Base-by-base conservation (phyloP, 2,113 vertebrate genomes). In the Bubo blakistoni region DNA sequence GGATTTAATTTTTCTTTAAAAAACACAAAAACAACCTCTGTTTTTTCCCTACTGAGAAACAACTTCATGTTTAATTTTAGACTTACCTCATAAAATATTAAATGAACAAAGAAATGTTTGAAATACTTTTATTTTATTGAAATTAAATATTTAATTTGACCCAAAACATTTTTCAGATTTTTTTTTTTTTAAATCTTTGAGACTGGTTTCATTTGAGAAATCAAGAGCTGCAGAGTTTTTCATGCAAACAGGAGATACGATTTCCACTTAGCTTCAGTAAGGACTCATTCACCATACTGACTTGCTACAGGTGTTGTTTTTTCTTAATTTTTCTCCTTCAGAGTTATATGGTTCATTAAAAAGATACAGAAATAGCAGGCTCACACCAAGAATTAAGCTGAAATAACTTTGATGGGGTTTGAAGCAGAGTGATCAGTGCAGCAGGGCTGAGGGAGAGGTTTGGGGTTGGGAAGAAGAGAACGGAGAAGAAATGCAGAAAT, bases 41-140 rank as follows among this genome's bases (percentile, higher is more conserved):
- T 38, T 86, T 81, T 90, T 65, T 42, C 57, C 52, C 86, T 11
- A 36, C 77, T 42, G 94, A 94, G 77, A 79, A 92, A 92, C 65
- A 89, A 66, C 25, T 42, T n/a, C 8, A 14, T 83, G 76, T 83
- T 91, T 94, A 76, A 92, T 94, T 96, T 96, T 95, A 96, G 92
- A 34, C 62, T 81, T 76, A 51, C 40, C 57, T 92, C 93, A 96
- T 96, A 10, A 96, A 97, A 96, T 95, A 96, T 95, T 97, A 49
- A 96, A 25, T 34, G 10, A 78, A 73, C 84, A 92, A 94, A 92
- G 63, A 92, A 93, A 91, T 10, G 8, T 92, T 91, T 52, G 47
- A 87, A 91, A 94, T 76, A 44, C 70, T 96, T 91, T 65, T 70
- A 91, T 94, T 96, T 91, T 54, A 26, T 72, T 69, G 61, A 89